phyloP scores from a whole-genome alignment of 2,113 vertebrate species.

The Notothenia rossii region DNA sequence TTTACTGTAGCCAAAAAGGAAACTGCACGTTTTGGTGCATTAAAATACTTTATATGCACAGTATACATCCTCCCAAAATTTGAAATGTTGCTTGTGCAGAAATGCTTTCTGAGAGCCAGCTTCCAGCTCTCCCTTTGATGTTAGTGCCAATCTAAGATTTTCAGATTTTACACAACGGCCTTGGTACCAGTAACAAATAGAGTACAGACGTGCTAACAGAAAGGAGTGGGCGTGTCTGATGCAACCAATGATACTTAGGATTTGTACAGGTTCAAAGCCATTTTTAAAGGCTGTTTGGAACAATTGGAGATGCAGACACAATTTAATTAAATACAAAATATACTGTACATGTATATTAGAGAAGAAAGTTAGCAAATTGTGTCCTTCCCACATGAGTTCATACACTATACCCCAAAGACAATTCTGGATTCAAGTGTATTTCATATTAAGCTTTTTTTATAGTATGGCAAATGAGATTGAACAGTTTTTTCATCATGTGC shows the following conservation, averaged over 20 bases:
- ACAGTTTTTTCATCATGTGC: not conserved
- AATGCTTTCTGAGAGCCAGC: not conserved
- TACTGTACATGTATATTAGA: not conserved
- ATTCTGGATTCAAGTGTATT: not conserved
- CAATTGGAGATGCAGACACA: not conserved
- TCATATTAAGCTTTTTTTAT: not conserved
- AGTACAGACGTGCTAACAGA: not conserved
- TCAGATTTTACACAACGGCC: not conserved
- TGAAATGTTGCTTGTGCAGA: not conserved
- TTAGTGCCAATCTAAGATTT: conserved; percentile 30
- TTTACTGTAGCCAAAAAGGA: not conserved
- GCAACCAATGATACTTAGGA: not conserved
- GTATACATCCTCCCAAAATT: not conserved
- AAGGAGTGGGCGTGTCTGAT: not conserved
- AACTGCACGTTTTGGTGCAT: not conserved
- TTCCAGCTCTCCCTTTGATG: conserved; percentile 22
- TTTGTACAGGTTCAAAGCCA: no score
- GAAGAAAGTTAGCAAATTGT: conserved; percentile 2
- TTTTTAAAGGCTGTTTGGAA: not conserved
- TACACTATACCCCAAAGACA: not conserved
- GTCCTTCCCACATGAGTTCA: not conserved
- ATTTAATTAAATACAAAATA: not conserved
- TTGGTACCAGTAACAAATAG: not conserved
- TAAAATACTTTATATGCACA: not conserved
- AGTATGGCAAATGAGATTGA: no score